These are phyloP conservation scores for Emys orbicularis DNA, from an alignment of 2,797 vertebrate species.

Conservation along the genomic window DNA sequence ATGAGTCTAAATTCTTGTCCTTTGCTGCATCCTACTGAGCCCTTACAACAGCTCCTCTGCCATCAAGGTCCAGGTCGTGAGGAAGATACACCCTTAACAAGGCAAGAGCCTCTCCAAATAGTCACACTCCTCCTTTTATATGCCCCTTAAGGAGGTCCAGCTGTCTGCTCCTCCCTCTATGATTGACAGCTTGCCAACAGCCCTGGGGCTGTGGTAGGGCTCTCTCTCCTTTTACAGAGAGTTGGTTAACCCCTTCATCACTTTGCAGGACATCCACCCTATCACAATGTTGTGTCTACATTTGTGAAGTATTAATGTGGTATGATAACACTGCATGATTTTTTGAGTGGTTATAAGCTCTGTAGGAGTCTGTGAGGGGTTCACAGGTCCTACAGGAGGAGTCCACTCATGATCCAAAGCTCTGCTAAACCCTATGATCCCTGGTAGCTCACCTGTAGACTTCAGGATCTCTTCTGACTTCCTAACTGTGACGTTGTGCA, in stretches of 20 bases:
- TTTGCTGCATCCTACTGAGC: background rate
- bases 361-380: background rate
- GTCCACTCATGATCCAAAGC: background rate
- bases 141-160: background rate
- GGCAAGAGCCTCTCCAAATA: background rate
- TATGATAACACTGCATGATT: background rate
- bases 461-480: background rate
- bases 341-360: background rate
- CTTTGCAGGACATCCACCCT: background rate
- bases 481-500: too few relatives aligned
- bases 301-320: background rate
- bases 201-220: background rate
- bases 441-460: background rate
- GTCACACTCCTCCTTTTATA: background rate
- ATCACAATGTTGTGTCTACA: background rate
- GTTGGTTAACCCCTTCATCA: background rate
- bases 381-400: background rate
- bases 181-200: rapidly evolving
- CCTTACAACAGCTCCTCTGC: background rate
- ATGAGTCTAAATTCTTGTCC: background rate
- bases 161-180: background rate
- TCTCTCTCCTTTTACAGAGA: background rate
- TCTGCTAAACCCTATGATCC: background rate
- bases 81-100: background rate
- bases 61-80: background rate